Evolutionary conservation across 2,113 vertebrate genomes (phyloP).

Genomic region (Glaucidium brasilianum): DNA sequence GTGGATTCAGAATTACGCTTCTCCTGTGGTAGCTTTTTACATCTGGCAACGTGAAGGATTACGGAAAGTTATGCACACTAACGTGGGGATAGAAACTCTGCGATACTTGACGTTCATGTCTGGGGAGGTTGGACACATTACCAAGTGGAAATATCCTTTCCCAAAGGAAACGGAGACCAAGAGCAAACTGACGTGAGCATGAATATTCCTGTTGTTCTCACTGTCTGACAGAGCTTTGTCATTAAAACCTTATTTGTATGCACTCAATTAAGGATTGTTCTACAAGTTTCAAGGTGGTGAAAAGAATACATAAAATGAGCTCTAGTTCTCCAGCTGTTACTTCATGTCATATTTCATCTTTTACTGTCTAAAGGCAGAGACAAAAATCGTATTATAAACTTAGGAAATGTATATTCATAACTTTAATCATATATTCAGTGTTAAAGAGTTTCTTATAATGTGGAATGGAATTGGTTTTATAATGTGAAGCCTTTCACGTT

Average conservation of each 20-base stretch:
- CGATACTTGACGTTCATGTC: constrained; percentile 98
- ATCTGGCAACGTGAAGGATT: constrained; percentile 95
- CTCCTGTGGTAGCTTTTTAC: constrained; percentile 95
- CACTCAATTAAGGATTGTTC: not conserved
- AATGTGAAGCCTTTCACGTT: not conserved
- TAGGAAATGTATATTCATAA: not conserved
- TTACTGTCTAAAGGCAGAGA: not conserved
- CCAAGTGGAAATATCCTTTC: constrained; percentile 97
- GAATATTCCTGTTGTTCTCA: not conserved
- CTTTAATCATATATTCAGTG: not conserved
- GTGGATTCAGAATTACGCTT: constrained; percentile 98
- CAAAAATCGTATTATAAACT: not conserved
- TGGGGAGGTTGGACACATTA: constrained; percentile 94
- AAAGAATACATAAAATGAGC: not conserved
- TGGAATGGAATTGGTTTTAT: not conserved
- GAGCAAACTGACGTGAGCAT: constrained; percentile 91
- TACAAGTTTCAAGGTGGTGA: not conserved
- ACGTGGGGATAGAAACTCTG: constrained; percentile 93
- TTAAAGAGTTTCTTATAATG: not conserved
- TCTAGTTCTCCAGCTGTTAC: not conserved
- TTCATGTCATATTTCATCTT: not conserved
- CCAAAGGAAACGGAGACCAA: constrained; percentile 92
- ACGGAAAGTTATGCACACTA: constrained; percentile 90
- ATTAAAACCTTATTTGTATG: not conserved
- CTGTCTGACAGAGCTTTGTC: not conserved